These are phyloP conservation scores for Gasterosteus aculeatus DNA, from an alignment of 2,113 vertebrate species.

Conservation along the genomic window DNA sequence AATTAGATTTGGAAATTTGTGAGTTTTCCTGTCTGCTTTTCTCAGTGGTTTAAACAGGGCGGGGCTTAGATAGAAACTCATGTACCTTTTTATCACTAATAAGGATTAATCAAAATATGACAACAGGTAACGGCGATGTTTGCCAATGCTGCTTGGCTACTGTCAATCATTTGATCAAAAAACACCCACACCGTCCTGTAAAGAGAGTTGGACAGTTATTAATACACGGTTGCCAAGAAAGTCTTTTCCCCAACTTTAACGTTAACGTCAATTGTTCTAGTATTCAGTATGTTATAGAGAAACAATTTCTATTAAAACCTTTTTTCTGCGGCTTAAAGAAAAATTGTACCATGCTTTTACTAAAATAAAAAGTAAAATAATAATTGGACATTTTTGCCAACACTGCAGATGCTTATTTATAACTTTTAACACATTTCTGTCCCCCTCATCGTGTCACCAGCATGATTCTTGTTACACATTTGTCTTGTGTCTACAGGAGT, in stretches of 20 bases:
- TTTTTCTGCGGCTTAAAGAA: not conserved
- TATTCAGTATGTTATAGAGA: not conserved
- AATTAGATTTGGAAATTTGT: not conserved
- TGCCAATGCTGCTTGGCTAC: too few relatives aligned
- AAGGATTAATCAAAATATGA: constrained; percentile 4
- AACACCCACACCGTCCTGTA: too few relatives aligned
- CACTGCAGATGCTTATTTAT: not conserved
- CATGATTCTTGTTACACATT: not conserved
- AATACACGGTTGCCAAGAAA: not conserved
- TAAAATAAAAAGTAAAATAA: not conserved
- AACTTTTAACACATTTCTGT: not conserved
- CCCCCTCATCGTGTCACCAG: not conserved
- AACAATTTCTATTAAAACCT: not conserved
- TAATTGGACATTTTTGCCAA: not conserved
- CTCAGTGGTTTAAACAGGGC: not conserved
- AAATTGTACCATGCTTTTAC: not conserved
- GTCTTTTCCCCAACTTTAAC: not conserved
- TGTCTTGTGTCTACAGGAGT: not conserved
- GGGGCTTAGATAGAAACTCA: not conserved
- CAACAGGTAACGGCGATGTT: not conserved
- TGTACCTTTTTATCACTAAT: not conserved
- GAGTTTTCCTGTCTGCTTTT: not conserved
- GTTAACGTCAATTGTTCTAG: not conserved
- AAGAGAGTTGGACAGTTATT: not conserved
- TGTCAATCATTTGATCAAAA: too few relatives aligned